A percentile compares a stretch with the other conserved stretches of the same genome.
These are phyloP conservation scores for Sorex maritimensis DNA, from an alignment of 2,797 vertebrate species.

Conservation along the genomic window DNA sequence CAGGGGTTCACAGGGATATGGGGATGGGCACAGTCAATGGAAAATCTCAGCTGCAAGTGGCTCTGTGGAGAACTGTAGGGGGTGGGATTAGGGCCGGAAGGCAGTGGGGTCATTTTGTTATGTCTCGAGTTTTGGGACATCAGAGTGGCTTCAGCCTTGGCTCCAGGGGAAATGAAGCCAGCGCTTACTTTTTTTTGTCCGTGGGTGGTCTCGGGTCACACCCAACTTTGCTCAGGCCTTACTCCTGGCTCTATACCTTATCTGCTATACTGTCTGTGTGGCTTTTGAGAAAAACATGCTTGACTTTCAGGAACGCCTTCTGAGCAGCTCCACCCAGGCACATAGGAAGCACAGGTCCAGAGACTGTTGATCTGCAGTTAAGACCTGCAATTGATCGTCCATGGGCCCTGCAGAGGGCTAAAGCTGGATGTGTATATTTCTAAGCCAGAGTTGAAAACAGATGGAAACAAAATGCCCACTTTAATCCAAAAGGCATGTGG, in stretches of 20 bases:
- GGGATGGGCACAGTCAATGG: too few relatives aligned
- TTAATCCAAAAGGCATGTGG: slow-evolving; percentile 91
- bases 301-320: too few relatives aligned
- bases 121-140: background rate
- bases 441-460: slow-evolving; percentile 91
- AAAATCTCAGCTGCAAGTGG: too few relatives aligned
- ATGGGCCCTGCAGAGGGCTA: slow-evolving; percentile 53
- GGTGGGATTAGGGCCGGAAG: background rate
- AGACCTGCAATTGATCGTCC: background rate
- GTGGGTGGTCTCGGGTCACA: too few relatives aligned
- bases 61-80: background rate
- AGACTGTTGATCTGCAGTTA: slow-evolving; percentile 20
- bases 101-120: too few relatives aligned
- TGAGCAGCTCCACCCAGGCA: too few relatives aligned
- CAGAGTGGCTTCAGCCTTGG: background rate
- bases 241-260: too few relatives aligned
- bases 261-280: too few relatives aligned
- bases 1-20: background rate
- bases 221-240: too few relatives aligned
- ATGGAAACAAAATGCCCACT: slow-evolving; percentile 89
- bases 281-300: too few relatives aligned
- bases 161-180: background rate
- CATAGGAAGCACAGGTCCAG: background rate
- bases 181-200: background rate
- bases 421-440: slow-evolving; percentile 85